These are phyloP conservation scores for Trinectes maculatus DNA, from an alignment of 2,113 vertebrate species.

Conservation along the genomic window DNA sequence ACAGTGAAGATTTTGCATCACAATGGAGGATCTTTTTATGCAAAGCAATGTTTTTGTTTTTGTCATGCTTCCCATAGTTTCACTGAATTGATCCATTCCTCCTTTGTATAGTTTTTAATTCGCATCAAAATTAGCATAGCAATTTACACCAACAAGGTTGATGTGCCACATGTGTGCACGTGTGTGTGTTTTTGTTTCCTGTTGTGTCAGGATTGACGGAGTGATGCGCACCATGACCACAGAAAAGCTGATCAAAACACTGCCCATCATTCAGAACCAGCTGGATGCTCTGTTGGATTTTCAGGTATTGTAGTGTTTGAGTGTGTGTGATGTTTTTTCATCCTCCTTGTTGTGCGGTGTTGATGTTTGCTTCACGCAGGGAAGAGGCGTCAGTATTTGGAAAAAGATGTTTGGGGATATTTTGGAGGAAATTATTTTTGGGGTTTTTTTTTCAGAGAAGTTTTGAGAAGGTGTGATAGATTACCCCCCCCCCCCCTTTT, in stretches of 20 bases:
- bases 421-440: no score
- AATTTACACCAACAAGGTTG: neutral
- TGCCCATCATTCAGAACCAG: conserved; percentile 95
- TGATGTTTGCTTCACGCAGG: no score
- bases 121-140: neutral
- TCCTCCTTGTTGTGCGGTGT: conserved; percentile 3
- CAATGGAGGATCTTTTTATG: conserved; percentile 14
- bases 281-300: conserved; percentile 95
- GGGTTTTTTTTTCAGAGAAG: neutral
- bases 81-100: neutral
- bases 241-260: conserved; percentile 92
- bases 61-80: neutral
- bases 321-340: conserved; percentile 11
- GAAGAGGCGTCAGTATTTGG: no score
- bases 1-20: conserved; percentile 1
- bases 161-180: conserved; percentile 32
- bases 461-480: conserved; percentile 12
- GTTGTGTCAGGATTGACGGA: conserved; percentile 83
- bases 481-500: neutral
- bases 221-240: conserved; percentile 95
- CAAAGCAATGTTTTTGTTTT: neutral
- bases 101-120: conserved; percentile 14
- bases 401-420: no score
- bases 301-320: conserved; percentile 82
- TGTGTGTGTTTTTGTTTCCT: conserved; percentile 42